These are phyloP conservation scores for Papilio protenor DNA, from an alignment of 2,888 invertebrate genomes.

Conservation along the genomic window DNA sequence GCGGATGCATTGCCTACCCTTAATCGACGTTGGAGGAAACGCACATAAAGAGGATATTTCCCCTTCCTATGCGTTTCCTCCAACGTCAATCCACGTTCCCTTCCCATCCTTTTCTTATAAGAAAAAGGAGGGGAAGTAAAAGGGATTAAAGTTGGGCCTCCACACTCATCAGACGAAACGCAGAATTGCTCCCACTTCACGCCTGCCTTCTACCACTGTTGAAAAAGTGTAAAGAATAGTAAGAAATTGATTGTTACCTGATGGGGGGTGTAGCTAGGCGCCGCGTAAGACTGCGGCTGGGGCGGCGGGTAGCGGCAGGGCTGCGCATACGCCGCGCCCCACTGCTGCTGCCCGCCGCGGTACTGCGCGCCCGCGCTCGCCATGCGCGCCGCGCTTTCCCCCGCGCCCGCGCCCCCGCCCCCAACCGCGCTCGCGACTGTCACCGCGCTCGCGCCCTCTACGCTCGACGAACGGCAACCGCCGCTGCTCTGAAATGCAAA, in stretches of 20 bases:
- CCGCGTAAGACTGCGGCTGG: slow-evolving; percentile 64
- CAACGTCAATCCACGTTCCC: no score
- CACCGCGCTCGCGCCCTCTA: slow-evolving; percentile 66
- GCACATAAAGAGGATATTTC: no score
- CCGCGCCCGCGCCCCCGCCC: slow-evolving; percentile 74
- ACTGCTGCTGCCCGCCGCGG: slow-evolving; percentile 83
- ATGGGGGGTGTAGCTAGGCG: slow-evolving; percentile 77
- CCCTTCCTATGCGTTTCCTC: no score
- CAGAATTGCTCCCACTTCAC: no score
- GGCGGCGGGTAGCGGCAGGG: slow-evolving; percentile 82
- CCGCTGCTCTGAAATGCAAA: slow-evolving; percentile 70
- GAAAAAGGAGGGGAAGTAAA: no score
- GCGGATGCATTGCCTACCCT: no score
- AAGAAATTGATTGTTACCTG: slow-evolving; percentile 61
- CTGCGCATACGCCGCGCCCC: slow-evolving; percentile 79
- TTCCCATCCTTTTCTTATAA: no score
- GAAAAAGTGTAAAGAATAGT: no score
- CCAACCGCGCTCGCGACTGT: slow-evolving; percentile 71
- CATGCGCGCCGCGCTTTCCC: slow-evolving; percentile 82
- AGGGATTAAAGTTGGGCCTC: no score
- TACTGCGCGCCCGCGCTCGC: slow-evolving; percentile 82
- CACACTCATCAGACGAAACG: no score
- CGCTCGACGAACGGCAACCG: slow-evolving; percentile 78
- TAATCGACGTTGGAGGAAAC: no score
- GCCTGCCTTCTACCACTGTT: no score